Percentiles rank a stretch among this genome's conserved stretches.
phyloP scores from a whole-genome alignment of 2,797 vertebrate species.

The Denticeps clupeoides region DNA sequence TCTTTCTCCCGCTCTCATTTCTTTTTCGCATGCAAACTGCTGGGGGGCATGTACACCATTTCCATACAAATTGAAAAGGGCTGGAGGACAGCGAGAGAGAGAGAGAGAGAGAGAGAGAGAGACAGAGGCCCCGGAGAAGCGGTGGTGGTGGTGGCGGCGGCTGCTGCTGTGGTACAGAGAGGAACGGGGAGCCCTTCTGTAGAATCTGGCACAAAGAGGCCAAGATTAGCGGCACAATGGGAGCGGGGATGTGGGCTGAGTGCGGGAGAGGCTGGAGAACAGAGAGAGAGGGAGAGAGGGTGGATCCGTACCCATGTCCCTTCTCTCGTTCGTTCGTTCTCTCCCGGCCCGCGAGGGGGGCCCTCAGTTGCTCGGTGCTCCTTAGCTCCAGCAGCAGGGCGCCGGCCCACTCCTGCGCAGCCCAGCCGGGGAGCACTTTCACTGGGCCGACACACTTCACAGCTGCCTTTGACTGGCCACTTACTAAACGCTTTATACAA shows the following conservation, averaged over 20 bases:
- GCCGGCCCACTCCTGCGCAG: not conserved
- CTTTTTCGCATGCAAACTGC: constrained; percentile 6
- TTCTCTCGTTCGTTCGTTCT: not conserved
- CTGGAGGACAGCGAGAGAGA: not conserved
- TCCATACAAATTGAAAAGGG: constrained; percentile 64
- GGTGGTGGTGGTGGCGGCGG: constrained; percentile 40
- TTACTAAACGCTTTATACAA: too few relatives aligned
- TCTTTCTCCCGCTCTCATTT: constrained; percentile 17
- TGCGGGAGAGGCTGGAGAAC: constrained; percentile 12
- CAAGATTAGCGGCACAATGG: constrained; percentile 67
- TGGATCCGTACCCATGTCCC: not conserved
- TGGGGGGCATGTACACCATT: constrained; percentile 37
- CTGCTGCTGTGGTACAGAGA: constrained; percentile 52
- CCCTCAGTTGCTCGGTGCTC: not conserved
- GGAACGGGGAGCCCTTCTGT: constrained; percentile 58
- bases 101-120: not conserved
- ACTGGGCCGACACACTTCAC: not conserved
- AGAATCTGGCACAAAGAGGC: constrained; percentile 65
- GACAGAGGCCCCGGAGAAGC: not conserved
- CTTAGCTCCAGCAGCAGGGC: not conserved
- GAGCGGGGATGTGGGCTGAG: constrained; percentile 29
- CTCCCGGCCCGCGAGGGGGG: not conserved
- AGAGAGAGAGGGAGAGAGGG: constrained; percentile 11
- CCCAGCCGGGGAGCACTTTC: not conserved
- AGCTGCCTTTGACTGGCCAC: not conserved